Percentiles rank a stretch among this genome's conserved stretches.
Conservation (phyloP, 23 tunicate species). For the Aplidium turbinatum region DNA sequence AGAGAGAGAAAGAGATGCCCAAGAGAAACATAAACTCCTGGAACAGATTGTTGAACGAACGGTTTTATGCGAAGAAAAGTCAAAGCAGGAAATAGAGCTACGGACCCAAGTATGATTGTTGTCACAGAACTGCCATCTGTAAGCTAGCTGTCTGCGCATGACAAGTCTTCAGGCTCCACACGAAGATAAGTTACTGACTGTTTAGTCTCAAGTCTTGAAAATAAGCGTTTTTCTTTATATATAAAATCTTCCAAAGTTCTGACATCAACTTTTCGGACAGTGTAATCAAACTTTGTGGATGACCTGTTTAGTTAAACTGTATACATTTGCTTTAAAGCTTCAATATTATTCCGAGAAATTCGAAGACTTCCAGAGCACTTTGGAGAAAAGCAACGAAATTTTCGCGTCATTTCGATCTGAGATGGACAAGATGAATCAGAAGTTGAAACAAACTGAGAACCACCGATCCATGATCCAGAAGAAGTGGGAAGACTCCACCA, state of each 20-base stretch:
- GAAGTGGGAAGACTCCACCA: slow-evolving; percentile 56
- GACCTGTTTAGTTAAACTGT: no score
- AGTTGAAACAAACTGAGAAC: slow-evolving; percentile 66
- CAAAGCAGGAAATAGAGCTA: slow-evolving; percentile 55
- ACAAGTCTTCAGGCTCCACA: no score
- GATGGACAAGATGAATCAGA: slow-evolving; percentile 69
- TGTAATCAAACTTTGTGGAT: no score
- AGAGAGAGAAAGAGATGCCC: slow-evolving; percentile 27
- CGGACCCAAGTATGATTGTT: slow-evolving; percentile 31
- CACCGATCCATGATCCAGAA: slow-evolving; percentile 56
- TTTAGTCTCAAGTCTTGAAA: no score
- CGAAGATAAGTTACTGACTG: no score
- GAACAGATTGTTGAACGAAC: slow-evolving; percentile 50
- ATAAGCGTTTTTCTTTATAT: no score
- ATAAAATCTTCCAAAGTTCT: no score
- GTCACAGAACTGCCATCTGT: no score
- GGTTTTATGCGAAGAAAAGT: slow-evolving; percentile 41
- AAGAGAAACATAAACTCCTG: slow-evolving; percentile 34
- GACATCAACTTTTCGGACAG: no score
- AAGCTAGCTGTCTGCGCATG: no score
- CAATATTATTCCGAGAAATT: slow-evolving; percentile 84
- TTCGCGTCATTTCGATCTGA: slow-evolving; percentile 70
- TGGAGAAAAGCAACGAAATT: slow-evolving; percentile 84
- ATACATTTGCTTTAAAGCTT: slow-evolving; percentile 26
- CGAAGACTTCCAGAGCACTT: slow-evolving; percentile 72